These are phyloP conservation scores for Cheilinus undulatus DNA, from an alignment of 2,113 vertebrate genomes.

Conservation along the genomic window DNA sequence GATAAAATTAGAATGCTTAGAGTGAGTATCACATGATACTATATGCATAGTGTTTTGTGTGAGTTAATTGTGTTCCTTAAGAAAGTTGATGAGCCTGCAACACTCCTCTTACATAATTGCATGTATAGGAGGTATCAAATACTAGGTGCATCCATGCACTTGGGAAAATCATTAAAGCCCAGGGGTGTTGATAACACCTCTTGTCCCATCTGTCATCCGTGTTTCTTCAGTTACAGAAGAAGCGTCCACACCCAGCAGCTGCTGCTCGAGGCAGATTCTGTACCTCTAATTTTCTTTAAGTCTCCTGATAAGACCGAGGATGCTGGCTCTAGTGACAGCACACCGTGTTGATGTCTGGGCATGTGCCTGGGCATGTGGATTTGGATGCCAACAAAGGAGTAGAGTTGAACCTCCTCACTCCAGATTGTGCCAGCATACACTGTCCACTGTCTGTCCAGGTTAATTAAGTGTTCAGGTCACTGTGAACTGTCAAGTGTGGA, in stretches of 20 bases:
- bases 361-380: neutral
- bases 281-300: slow-evolving; percentile 69
- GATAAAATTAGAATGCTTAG: neutral
- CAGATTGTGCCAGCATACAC: neutral
- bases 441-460: neutral
- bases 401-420: neutral
- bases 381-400: slow-evolving; percentile 13
- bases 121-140: slow-evolving; percentile 47
- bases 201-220: slow-evolving; percentile 70
- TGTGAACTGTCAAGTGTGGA: neutral
- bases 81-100: slow-evolving; percentile 36
- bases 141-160: slow-evolving; percentile 31
- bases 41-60: neutral
- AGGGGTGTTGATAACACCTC: slow-evolving; percentile 70
- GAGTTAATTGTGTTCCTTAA: slow-evolving; percentile 6
- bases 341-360: slow-evolving; percentile 31
- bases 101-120: slow-evolving; percentile 43
- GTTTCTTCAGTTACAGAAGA: slow-evolving; percentile 70
- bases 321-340: slow-evolving; percentile 47
- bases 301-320: slow-evolving; percentile 53
- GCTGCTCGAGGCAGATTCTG: slow-evolving; percentile 51
- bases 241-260: slow-evolving; percentile 70
- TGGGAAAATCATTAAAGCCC: slow-evolving; percentile 49
- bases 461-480: slow-evolving; percentile 29
- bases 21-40: neutral